Percentiles rank a stretch among this genome's conserved stretches.
Evolutionary conservation across 2,888 invertebrate genomes (phyloP).

Genomic region (Zaprionus lineosus): DNA sequence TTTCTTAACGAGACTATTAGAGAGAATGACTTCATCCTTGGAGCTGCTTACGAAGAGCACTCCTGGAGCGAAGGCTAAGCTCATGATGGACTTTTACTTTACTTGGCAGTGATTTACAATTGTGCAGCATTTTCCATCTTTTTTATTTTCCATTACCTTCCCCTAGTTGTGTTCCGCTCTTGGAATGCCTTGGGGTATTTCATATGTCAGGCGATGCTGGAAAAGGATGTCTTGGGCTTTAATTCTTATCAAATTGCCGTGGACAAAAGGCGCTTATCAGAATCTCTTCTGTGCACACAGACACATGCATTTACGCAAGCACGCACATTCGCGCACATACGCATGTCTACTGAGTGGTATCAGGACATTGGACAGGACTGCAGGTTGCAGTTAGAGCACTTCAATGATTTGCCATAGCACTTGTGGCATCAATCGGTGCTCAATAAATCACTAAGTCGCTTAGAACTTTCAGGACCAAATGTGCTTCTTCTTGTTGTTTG

Average conservation of each 20-base stretch:
- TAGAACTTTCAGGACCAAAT: constrained; percentile 32
- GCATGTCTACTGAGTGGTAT: neutral
- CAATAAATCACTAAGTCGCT: constrained; percentile 63
- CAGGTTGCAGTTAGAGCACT: constrained; percentile 20
- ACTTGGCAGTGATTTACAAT: constrained; percentile 59
- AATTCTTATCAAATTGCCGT: constrained; percentile 63
- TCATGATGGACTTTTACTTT: constrained; percentile 57
- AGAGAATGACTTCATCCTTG: no score
- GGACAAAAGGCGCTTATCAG: constrained; percentile 61
- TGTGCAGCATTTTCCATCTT: constrained; percentile 28
- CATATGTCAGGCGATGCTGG: constrained; percentile 41
- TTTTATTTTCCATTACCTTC: constrained; percentile 6
- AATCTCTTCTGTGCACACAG: constrained; percentile 23
- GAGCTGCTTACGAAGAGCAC: neutral
- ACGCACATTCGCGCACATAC: constrained; percentile 4
- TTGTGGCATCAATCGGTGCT: constrained; percentile 61
- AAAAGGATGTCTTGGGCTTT: constrained; percentile 47
- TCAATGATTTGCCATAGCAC: constrained; percentile 55
- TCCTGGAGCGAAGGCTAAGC: constrained; percentile 36
- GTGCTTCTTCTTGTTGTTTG: no score
- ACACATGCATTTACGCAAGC: neutral
- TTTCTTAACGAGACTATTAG: constrained; percentile 24
- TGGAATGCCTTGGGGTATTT: constrained; percentile 17
- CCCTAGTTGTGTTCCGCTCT: neutral
- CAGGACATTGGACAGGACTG: neutral